Conservation (phyloP, 2,888 invertebrate genomes). For the Acrobasis repandana region DNA sequence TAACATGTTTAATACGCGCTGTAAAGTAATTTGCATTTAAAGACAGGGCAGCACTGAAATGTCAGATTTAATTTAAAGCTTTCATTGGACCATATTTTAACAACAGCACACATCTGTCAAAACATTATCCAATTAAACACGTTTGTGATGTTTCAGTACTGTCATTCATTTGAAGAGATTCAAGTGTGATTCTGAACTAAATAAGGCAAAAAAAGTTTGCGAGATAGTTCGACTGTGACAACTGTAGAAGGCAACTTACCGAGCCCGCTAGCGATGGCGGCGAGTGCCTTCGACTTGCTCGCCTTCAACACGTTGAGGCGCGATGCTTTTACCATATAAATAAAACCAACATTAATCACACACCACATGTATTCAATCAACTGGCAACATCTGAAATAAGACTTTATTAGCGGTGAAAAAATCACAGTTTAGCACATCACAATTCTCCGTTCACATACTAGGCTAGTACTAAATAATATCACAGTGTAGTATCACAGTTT, state of each 20-base stretch:
- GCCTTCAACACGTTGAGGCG: constrained; percentile 87
- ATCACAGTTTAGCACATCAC: constrained; percentile 57
- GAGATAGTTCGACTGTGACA: constrained; percentile 37
- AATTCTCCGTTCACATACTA: constrained; percentile 49
- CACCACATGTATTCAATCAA: constrained; percentile 71
- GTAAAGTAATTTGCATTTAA: too few species aligned
- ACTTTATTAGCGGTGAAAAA: constrained; percentile 70
- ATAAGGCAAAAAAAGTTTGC: constrained; percentile 29
- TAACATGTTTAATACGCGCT: too few species aligned
- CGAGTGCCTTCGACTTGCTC: constrained; percentile 93
- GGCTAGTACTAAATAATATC: constrained; percentile 25
- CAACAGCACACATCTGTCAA: background rate
- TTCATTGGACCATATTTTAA: background rate
- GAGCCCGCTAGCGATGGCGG: constrained; percentile 94
- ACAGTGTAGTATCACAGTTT: constrained; percentile 46
- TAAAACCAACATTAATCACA: constrained; percentile 83
- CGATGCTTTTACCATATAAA: constrained; percentile 85
- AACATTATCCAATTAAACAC: background rate
- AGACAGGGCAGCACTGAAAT: too few species aligned
- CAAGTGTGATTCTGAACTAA: too few species aligned
- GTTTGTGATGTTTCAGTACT: too few species aligned
- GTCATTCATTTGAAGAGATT: too few species aligned
- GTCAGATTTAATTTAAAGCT: background rate
- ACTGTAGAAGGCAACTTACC: constrained; percentile 87
- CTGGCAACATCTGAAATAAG: constrained; percentile 78